Base-by-base conservation (phyloP, 2,888 invertebrate genomes). In the Apotomis betuletana region DNA sequence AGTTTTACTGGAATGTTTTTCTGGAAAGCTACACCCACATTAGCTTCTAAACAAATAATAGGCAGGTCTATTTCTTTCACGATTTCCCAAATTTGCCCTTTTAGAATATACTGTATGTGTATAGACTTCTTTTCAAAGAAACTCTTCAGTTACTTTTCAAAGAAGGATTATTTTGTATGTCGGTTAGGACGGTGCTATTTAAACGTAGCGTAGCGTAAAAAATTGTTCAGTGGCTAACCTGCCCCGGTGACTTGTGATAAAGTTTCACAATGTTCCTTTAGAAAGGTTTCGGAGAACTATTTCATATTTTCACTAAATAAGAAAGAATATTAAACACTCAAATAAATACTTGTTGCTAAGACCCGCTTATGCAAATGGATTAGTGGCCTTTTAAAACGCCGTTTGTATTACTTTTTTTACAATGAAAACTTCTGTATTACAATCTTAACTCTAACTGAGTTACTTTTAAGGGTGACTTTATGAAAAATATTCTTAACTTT, bases 141-240 rank as follows among this genome's bases (percentile, higher is more conserved):
- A 51, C 49, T 62, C 62, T 61, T 51, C 44, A 57, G 57, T 51
- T 27, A 62, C 61, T 67, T 71, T 62, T 71, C 55, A 60, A 67
- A 62, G 71, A 52, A 38, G 67, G 57, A 62, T 57, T 67, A 71
- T 71, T 58, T 67, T 71, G 71, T 67, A 67, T 67, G 58, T 58
- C 57, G 49, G 12, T 51, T 51, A 51, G 67, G 54, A 52, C 46
- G 15, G 49, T 41, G 57, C 67, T 67, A 71, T 71, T 71, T 62
- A 67, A 12, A 57, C 46, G 62, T 36, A 67, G 62, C 61, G 67
- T 67, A 36, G 57, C 55, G 67, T 71, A 57, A 67, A 71, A 67
- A 70, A 60, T 70, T 70, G 70, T 67, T 71, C 71, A 67, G 57
- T 67, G 67, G 57, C 52, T 67, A 52, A 36, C 67, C 71, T 62